Percentiles rank a stretch among this genome's conserved stretches.
Evolutionary conservation across 2,113 vertebrate species (phyloP).

Genomic region (Martes martes): DNA sequence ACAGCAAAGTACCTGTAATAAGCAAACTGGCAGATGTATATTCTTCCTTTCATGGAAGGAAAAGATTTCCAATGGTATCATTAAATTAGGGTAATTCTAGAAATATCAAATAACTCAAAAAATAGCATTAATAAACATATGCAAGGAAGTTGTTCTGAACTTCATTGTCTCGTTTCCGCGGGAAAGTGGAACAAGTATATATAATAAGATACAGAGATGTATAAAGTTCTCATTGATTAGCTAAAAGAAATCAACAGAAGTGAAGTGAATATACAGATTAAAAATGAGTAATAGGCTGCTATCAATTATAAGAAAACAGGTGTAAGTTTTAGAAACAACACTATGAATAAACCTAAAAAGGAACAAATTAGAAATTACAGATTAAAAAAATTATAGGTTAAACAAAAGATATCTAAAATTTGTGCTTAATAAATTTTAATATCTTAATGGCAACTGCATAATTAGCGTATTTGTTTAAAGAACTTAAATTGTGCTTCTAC

Average conservation of each 20-base stretch:
- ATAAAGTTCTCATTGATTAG: not conserved
- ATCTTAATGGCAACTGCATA: not conserved
- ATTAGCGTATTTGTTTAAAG: not conserved
- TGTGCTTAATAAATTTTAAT: not conserved
- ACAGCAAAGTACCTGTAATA: not conserved
- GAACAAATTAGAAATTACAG: not conserved
- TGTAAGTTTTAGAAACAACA: not conserved
- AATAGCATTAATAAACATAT: not conserved
- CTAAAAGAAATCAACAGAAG: not conserved
- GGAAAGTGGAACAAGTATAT: not conserved
- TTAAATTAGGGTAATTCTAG: not conserved
- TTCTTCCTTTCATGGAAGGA: not conserved
- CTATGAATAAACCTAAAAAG: not conserved
- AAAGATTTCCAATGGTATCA: not conserved
- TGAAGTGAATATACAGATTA: not conserved
- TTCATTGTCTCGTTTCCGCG: not conserved
- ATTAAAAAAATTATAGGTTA: not conserved
- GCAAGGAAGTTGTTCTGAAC: not conserved
- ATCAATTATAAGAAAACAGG: not conserved
- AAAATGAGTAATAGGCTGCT: not conserved
- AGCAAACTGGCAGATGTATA: not conserved
- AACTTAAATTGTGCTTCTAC: not conserved
- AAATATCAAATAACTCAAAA: slow-evolving; percentile 36
- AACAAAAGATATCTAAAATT: not conserved
- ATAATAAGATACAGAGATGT: not conserved